Base-by-base conservation (phyloP, 2,888 invertebrate genomes). In the Pherbina coryleti region DNA sequence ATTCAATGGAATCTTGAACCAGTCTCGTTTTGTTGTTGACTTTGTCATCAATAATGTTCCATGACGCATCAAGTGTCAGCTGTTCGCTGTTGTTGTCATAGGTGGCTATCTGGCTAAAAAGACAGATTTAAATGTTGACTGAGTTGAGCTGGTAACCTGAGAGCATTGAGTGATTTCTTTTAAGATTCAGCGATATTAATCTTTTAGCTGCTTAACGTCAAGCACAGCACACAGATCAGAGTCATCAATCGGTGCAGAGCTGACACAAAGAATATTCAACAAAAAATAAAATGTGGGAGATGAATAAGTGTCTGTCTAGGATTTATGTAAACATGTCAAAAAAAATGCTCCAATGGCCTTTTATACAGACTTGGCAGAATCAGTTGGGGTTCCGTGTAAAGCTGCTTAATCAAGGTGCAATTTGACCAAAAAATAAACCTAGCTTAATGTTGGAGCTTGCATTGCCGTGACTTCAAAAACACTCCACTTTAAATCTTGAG, bases 201-300 rank as follows among this genome's bases (percentile, higher is more conserved):
- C 75, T 75, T 55, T 55, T 44, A 66, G 75, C 75, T 75, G 75
- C 67, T 67, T 75, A 75, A 75, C 67, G 75, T 75, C 75, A 75
- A 55, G 19, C 67, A 37, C 14, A 25, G 28, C 55, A 19, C 28
- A 34, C 66, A 66, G 55, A 66, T 75, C 75, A 37, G 17, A 66
- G 55, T 55, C 66, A 67, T 75, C 75, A 66, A 75, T 75, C 75
- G 17, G 31, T 51, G 66, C 44, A 62, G 25, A 49, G 28, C 14
- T 28, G 57, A 19, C 51, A 66, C 17, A 66, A 28, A 17, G 64
- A 64, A 9, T 19, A n/a, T 5, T 19, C n/a, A 19, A 19, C 11
- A 19, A 28, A 66, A 34, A 31, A 31, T 66, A n/a, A n/a, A 66
- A 31, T 66, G 49, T 60, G 51, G 25, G 25, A 25, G 14, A 51